phyloP scores from a whole-genome alignment of 2,888 invertebrate genomes.

The Venusia cambrica region DNA sequence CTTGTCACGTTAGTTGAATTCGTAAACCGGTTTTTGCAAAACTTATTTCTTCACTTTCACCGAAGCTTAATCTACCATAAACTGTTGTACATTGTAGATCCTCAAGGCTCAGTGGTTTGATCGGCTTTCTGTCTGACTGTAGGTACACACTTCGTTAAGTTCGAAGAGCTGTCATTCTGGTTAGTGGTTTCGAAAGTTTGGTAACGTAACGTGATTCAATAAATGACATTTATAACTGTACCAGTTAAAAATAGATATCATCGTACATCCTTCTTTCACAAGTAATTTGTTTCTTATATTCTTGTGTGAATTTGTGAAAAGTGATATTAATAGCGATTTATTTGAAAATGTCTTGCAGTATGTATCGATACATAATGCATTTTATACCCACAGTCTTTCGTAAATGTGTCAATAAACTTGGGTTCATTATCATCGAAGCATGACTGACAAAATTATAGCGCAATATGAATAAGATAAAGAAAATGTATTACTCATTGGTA shows the following conservation, averaged over 20 bases:
- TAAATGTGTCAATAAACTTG: slow-evolving; percentile 42
- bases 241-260: slow-evolving; percentile 11
- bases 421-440: slow-evolving; percentile 35
- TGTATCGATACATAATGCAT: too few relatives aligned
- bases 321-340: too few relatives aligned
- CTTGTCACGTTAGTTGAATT: slow-evolving; percentile 18
- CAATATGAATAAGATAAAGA: slow-evolving; percentile 42
- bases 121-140: slow-evolving; percentile 11
- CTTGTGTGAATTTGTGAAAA: too few relatives aligned
- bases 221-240: slow-evolving; percentile 17
- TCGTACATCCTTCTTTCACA: slow-evolving; percentile 13
- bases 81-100: slow-evolving; percentile 7
- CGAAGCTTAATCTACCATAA: slow-evolving; percentile 10
- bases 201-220: slow-evolving; percentile 22
- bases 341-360: too few relatives aligned
- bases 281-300: too few relatives aligned
- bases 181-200: slow-evolving; percentile 29
- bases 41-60: slow-evolving; percentile 26
- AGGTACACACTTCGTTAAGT: slow-evolving; percentile 12
- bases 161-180: slow-evolving; percentile 25
- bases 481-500: slow-evolving; percentile 53
- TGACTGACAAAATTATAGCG: slow-evolving; percentile 37
- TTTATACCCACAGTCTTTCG: too few relatives aligned
- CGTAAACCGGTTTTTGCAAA: slow-evolving; percentile 19
- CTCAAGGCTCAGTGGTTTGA: slow-evolving; percentile 6